Base-by-base conservation (phyloP, 2,113 vertebrate genomes). In the Callospermophilus lateralis region DNA sequence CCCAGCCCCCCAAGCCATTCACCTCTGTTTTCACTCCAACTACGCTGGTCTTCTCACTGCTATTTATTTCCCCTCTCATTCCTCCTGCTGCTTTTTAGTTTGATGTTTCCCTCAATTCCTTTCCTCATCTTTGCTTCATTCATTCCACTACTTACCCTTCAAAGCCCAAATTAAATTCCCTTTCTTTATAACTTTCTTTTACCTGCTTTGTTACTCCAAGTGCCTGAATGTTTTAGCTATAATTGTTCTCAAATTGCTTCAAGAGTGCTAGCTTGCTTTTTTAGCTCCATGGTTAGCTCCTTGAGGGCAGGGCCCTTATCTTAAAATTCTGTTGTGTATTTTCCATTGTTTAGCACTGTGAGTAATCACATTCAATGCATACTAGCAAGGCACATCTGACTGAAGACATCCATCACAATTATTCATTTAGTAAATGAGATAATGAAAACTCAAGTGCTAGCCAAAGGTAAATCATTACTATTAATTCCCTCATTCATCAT, bases 391-490 rank as follows among this genome's bases (percentile, higher is more conserved):
- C 32, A 92, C 51, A 87, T 78, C 53, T 90, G 68, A 94, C 72
- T 89, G 70, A 95, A 93, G 81, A 90, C 95, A 73, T 78, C 80
- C 85, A 89, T 48, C 87, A 95, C 61, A 95, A 73, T 74, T 96
- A 96, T 58, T 95, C 80, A 77, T 87, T 96, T 83, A 63, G 84
- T 89, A 93, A 96, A 88, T 81, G 97, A 96, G 89, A 95, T 92
- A 83, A 96, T 91, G 92, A 94, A 97, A 96, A 93, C 28, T 48
- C 85, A 55, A 84, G 68, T 17, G 55, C 78, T 93, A 1, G n/a
- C 96, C 95, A 94, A 86, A 89, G 55, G 93, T 93, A 95, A 94
- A 97, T 72, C 93, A 94, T 95, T 96, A 94, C 87, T 78, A 84
- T 94, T 94, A 97, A 97, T 94, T 76, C 89, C 48, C 78, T 93